Evolutionary conservation across 1,140 invertebrate genomes (phyloP), one percentile per base, ranked within the genome.

Genomic region (Drosophila pseudoananassae): DNA sequence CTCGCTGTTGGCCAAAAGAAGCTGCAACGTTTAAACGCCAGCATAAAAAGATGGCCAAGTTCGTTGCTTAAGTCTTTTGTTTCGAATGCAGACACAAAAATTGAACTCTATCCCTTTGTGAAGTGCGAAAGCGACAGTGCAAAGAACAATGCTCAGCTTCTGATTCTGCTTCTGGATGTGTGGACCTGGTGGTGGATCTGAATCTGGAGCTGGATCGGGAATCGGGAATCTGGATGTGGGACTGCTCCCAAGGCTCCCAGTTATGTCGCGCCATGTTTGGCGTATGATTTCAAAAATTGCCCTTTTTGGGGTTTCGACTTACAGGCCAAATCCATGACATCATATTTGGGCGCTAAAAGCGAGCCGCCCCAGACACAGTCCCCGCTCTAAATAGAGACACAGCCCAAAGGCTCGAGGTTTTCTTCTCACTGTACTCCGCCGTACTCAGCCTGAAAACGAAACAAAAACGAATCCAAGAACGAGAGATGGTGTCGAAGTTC

Each of bases 341-440:
- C 87, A 90, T 90, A 90, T 90, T 90, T 90, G 88, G 82, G 76
- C 61, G 82, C 79, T 90, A 90, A 90, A 90, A 90, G 85, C 71
- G 60, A 84, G 88, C 87, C 87, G 87, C 76, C 82, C 78, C 70
- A 15, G 49, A 38, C 14, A 2, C 14, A 45, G 25, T 23, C 17
- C 38, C 50, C 20, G 31, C 43, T 55, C 64, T 79, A 87, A 87
- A 87, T 87, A 87, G 82, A 87, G 82, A 87, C 83, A 87, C 83
- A 58, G 82, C 75, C 87, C 6, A 17, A 17, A 88, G 59, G 66
- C 57, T 74, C 49, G 14, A 14, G 71, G 70, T 54, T 49, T 70
- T 69, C 47, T 40, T 51, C 66, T 52, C 63, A 59, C 57, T 59
- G 47, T 59, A 38, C 56, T 9, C n/a, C 57, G 12, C 31, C 45